Percentiles rank a stretch among this genome's conserved stretches.
Evolutionary conservation across 2,113 vertebrate genomes (phyloP).

Genomic region (Bungarus multicinctus): DNA sequence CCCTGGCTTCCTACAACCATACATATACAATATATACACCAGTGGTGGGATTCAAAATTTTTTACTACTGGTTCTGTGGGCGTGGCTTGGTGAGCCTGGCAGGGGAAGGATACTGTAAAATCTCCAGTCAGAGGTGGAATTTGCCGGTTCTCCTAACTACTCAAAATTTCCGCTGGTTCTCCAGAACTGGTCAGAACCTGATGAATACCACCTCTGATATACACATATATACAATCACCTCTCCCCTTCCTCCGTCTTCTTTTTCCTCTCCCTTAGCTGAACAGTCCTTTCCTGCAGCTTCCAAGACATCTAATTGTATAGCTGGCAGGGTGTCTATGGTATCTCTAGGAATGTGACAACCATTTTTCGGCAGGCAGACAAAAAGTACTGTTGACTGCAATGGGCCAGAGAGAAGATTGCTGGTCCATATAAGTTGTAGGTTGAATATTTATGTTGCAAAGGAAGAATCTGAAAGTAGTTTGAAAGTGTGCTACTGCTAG

Average conservation of each 20-base stretch:
- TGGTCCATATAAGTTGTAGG: neutral
- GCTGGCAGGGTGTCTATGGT: neutral
- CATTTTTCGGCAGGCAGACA: neutral
- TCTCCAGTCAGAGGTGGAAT: no score
- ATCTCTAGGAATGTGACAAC: neutral
- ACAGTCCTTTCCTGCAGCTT: neutral
- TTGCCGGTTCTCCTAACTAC: no score
- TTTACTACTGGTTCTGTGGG: no score
- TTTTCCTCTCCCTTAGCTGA: neutral
- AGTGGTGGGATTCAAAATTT: no score
- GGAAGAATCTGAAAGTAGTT: neutral
- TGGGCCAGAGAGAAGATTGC: neutral
- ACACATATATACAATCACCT: neutral
- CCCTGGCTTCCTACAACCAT: neutral
- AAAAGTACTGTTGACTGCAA: neutral
- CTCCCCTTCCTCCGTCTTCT: neutral
- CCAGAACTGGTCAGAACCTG: no score
- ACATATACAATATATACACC: neutral
- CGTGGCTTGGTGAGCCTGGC: no score
- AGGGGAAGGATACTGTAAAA: no score
- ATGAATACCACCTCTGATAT: no score
- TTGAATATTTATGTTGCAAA: neutral
- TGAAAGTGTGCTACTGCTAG: neutral
- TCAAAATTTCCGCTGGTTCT: no score
- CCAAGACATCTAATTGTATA: neutral